A percentile compares a stretch with the other conserved stretches of the same genome.
Conservation (phyloP, 2,797 vertebrate species). For the Chrysolophus pictus region DNA sequence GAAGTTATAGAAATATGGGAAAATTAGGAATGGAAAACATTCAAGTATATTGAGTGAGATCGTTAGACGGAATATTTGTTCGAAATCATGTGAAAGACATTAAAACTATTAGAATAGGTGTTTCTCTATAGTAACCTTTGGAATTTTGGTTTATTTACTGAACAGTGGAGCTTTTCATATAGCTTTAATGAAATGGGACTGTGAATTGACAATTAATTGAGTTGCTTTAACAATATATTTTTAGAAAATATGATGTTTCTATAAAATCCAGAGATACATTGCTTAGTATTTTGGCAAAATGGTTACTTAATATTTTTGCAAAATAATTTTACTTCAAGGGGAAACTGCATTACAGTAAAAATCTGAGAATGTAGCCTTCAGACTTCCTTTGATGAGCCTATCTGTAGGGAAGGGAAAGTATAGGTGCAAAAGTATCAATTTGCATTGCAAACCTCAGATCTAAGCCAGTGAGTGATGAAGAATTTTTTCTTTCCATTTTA, state of each 20-base stretch:
- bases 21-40: neutral
- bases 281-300: neutral
- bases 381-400: neutral
- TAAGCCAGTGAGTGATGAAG: neutral
- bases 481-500: neutral
- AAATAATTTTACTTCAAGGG: neutral
- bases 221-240: neutral
- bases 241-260: neutral
- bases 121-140: neutral
- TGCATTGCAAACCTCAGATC: neutral
- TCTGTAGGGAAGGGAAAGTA: neutral
- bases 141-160: neutral
- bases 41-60: neutral
- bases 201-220: neutral
- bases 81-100: neutral
- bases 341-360: neutral
- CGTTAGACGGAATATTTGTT: neutral
- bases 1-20: neutral
- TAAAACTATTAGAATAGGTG: neutral
- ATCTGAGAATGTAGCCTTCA: neutral
- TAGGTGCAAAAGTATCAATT: neutral
- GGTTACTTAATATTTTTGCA: neutral
- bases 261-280: neutral
- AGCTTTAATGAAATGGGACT: neutral
- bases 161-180: neutral